A percentile compares a stretch with the other conserved stretches of the same genome.
These are phyloP conservation scores for Prionailurus bengalensis DNA, from an alignment of 2,113 vertebrate genomes.

Conservation along the genomic window DNA sequence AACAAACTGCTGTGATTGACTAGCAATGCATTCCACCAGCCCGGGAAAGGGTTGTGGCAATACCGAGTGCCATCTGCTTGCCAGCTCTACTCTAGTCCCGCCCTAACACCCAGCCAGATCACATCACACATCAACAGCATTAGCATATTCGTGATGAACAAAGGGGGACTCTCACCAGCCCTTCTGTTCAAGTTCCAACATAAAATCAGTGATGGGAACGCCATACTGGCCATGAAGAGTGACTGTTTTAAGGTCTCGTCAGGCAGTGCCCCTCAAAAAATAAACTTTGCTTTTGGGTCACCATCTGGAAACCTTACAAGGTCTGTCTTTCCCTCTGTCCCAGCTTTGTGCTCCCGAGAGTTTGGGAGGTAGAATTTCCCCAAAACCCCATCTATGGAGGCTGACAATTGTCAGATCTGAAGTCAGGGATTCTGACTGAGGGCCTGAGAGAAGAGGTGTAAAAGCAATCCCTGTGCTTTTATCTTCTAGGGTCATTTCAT, in stretches of 20 bases:
- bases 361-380: not conserved
- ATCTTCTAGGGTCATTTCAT: not conserved
- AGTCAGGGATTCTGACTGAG: not conserved
- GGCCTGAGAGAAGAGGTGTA: too few relatives aligned
- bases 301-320: not conserved
- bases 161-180: not conserved
- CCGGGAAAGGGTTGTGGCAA: not conserved
- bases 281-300: not conserved
- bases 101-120: not conserved
- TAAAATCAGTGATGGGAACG: not conserved
- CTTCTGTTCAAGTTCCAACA: not conserved
- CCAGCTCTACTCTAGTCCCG: not conserved
- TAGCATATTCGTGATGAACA: not conserved
- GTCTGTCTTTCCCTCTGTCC: not conserved
- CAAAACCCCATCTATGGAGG: not conserved
- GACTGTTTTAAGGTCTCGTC: not conserved
- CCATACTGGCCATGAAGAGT: not conserved
- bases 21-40: not conserved
- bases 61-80: not conserved
- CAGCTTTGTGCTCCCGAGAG: not conserved
- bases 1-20: not conserved
- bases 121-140: not conserved
- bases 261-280: not conserved
- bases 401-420: not conserved
- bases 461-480: not conserved